These are phyloP conservation scores for Catharus fuscescens DNA, from an alignment of 2,113 vertebrate species.

Conservation along the genomic window DNA sequence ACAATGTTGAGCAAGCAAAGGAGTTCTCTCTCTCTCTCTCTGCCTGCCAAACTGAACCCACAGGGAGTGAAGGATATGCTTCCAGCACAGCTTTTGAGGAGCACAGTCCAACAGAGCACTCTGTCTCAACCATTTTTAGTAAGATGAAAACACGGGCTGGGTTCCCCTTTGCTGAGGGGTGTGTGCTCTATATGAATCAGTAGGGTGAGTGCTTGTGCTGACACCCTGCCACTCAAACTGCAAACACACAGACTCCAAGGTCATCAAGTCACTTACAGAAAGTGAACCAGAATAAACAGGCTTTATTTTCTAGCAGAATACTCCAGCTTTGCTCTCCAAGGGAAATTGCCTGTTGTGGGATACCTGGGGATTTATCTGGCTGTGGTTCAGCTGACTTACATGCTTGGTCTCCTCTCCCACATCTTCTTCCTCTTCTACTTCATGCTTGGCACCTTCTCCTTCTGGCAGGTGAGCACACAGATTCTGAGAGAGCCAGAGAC, in stretches of 20 bases:
- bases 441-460: background rate
- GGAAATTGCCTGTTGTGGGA: constrained; percentile 3
- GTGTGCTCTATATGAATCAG: background rate
- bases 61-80: fast-evolving
- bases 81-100: background rate
- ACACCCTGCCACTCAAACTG: background rate
- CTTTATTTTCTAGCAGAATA: background rate
- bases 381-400: constrained; percentile 3
- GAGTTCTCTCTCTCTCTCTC: background rate
- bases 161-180: background rate
- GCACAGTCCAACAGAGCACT: background rate
- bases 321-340: background rate
- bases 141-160: background rate
- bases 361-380: background rate
- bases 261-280: background rate
- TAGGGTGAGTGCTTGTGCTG: fast-evolving
- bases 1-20: background rate
- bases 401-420: background rate
- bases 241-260: background rate
- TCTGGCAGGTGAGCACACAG: background rate
- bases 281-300: constrained; percentile 53
- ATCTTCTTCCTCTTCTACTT: constrained; percentile 50
- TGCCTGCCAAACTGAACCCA: background rate
- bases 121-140: background rate
- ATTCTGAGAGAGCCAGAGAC: background rate